phyloP scores from a whole-genome alignment of 2,888 invertebrate genomes.

The Mythimna lalbum region DNA sequence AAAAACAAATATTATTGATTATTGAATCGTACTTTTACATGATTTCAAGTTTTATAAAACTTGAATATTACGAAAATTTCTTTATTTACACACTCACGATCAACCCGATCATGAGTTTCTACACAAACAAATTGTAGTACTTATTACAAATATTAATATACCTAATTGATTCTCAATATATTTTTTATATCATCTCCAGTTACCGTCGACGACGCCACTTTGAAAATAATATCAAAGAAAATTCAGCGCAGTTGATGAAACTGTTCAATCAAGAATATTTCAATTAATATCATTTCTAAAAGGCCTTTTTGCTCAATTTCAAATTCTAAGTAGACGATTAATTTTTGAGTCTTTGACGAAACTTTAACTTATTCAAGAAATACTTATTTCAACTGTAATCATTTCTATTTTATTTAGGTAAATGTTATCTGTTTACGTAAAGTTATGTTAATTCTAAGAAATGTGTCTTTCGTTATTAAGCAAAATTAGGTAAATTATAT shows the following conservation, averaged over 20 bases:
- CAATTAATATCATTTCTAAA: constrained; percentile 14
- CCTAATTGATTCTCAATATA: not conserved
- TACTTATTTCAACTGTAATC: constrained; percentile 7
- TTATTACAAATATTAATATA: no score
- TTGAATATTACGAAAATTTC: no score
- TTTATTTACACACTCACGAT: no score
- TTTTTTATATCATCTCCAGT: not conserved
- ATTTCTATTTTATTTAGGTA: not conserved
- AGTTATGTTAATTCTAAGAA: not conserved
- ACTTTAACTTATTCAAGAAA: not conserved
- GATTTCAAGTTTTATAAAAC: no score
- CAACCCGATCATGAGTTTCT: no score
- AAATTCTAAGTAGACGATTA: constrained; percentile 3
- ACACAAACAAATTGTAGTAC: no score
- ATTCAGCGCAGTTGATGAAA: not conserved
- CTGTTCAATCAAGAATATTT: constrained; percentile 9
- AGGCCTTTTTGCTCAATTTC: constrained; percentile 6
- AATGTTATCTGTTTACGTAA: not conserved
- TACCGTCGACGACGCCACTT: not conserved
- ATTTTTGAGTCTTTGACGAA: constrained; percentile 7
- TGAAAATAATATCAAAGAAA: not conserved
- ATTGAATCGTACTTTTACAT: no score
- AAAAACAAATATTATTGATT: no score
- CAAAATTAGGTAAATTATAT: not conserved
- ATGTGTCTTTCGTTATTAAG: not conserved